Percentiles rank a stretch among this genome's conserved stretches.
Evolutionary conservation across 2,888 invertebrate species (phyloP).

Genomic region (Aproaerema taeniolella): DNA sequence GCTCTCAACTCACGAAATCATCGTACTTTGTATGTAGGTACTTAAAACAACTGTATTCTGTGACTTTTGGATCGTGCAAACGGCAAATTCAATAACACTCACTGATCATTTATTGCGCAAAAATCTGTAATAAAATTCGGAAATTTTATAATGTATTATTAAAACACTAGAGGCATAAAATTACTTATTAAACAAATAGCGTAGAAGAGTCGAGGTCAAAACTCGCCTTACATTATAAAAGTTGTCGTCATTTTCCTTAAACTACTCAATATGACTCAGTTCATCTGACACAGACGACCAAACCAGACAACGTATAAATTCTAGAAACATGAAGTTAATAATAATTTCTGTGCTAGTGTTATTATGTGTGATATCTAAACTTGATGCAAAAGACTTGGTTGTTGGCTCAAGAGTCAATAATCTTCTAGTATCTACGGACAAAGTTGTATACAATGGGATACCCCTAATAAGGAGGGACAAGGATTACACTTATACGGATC

Average conservation of each 20-base stretch:
- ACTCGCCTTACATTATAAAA: too few relatives aligned
- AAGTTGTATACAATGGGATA: conserved; percentile 41
- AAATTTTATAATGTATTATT: too few relatives aligned
- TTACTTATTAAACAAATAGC: not conserved
- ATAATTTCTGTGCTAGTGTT: conserved; percentile 37
- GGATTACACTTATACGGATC: conserved; percentile 53
- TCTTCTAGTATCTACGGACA: conserved; percentile 57
- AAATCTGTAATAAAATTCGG: too few relatives aligned
- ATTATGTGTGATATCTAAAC: conserved; percentile 36
- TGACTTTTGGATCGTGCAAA: too few relatives aligned
- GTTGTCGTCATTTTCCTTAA: conserved; percentile 12
- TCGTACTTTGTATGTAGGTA: too few relatives aligned
- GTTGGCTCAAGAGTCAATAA: conserved; percentile 55
- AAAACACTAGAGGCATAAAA: too few relatives aligned
- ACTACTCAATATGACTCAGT: conserved; percentile 20
- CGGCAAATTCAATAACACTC: too few relatives aligned
- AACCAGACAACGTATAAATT: conserved; percentile 22
- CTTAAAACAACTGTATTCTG: too few relatives aligned
- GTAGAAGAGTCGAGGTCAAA: conserved; percentile 36
- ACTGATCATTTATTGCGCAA: too few relatives aligned
- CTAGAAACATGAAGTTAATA: conserved; percentile 43
- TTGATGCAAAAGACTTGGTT: conserved; percentile 52
- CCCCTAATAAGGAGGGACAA: conserved; percentile 53
- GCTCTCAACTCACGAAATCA: too few relatives aligned
- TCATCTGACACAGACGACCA: conserved; percentile 14